Evolutionary conservation across 2,797 vertebrate genomes (phyloP).

Genomic region (Austrolebias charrua): DNA sequence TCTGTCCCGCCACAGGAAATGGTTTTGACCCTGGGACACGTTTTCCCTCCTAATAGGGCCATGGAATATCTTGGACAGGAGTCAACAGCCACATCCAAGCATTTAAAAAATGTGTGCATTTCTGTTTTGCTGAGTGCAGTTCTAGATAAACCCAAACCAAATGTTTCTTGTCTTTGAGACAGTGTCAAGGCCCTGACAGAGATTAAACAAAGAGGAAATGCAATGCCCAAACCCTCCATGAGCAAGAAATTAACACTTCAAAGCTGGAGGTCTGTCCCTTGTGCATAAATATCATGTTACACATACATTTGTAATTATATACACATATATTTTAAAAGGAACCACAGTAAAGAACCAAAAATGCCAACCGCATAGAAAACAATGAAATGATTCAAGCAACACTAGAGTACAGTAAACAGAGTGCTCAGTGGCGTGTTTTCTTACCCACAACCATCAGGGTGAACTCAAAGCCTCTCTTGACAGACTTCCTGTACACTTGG

Average conservation of each 20-base stretch:
- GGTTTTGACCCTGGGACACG: constrained; percentile 69
- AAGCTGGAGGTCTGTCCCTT: constrained; percentile 23
- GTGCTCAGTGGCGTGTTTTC: constrained; percentile 56
- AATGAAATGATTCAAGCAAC: constrained; percentile 61
- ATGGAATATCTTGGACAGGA: constrained; percentile 57
- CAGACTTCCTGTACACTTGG: constrained; percentile 98
- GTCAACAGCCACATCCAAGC: constrained; percentile 67
- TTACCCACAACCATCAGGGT: constrained; percentile 99
- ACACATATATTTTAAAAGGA: constrained; percentile 19
- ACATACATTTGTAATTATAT: neutral
- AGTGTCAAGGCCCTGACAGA: constrained; percentile 26
- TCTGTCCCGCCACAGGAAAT: constrained; percentile 71
- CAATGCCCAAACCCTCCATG: constrained; percentile 11
- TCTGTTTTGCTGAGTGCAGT: constrained; percentile 36
- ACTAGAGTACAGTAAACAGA: constrained; percentile 37
- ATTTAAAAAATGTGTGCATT: constrained; percentile 51
- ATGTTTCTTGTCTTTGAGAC: constrained; percentile 44
- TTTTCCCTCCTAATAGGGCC: constrained; percentile 68
- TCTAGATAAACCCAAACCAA: constrained; percentile 43
- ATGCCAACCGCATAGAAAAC: constrained; percentile 48
- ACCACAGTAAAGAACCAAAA: constrained; percentile 42
- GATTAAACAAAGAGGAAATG: constrained; percentile 25
- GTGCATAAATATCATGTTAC: constrained; percentile 30
- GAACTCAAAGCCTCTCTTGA: constrained; percentile 99
- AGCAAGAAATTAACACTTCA: constrained; percentile 30